Conservation (phyloP, 2,797 vertebrate genomes). For the Anisognathus igniventris region DNA sequence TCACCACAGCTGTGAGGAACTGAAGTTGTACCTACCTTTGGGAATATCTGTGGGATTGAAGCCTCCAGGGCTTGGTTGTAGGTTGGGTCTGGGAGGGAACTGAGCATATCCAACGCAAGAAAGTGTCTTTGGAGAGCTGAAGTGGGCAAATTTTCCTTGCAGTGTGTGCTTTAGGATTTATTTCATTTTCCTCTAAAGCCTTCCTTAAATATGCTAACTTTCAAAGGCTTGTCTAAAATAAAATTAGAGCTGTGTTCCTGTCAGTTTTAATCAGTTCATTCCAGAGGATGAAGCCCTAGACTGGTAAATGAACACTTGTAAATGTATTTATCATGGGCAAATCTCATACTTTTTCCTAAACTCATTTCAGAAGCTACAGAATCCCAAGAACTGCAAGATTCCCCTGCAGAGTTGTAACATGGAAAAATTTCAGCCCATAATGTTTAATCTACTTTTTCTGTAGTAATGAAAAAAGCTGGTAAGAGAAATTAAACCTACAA, state of each 20-base stretch:
- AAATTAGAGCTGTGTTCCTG: not conserved
- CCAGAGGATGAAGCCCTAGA: not conserved
- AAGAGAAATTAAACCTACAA: not conserved
- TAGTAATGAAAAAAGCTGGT: not conserved
- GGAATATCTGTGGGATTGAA: not conserved
- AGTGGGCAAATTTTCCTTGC: not conserved
- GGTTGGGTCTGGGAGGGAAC: not conserved
- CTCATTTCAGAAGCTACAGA: not conserved
- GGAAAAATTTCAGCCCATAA: not conserved
- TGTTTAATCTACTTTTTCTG: not conserved
- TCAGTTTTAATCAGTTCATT: not conserved
- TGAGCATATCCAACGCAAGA: not conserved
- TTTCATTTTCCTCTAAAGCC: not conserved
- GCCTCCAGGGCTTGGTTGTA: not conserved
- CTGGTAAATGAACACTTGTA: not conserved
- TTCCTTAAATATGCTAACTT: not conserved
- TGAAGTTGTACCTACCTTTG: not conserved
- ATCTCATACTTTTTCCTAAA: not conserved
- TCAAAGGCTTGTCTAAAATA: not conserved
- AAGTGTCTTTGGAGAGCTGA: not conserved
- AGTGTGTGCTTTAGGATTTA: not conserved
- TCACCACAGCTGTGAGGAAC: not conserved
- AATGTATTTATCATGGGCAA: not conserved
- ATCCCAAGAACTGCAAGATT: not conserved
- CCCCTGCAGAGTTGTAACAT: not conserved